Evolutionary conservation across 2,888 invertebrate species (phyloP).

Genomic region (Netelia inedita): DNA sequence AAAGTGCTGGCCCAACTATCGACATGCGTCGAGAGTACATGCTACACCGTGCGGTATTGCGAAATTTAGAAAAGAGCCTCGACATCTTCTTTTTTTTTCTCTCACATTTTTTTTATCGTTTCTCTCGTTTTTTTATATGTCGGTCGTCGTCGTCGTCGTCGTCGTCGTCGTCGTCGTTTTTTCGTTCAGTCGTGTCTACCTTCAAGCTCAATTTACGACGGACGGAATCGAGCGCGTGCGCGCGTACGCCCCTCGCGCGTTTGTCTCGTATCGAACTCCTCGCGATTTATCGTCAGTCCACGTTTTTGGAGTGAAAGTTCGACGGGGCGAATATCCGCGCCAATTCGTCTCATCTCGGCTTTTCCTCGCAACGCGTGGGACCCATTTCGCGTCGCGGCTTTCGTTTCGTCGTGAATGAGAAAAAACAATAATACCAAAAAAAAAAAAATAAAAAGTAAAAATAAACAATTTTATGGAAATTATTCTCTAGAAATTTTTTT

Average conservation of each 20-base stretch:
- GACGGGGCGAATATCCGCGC: not conserved
- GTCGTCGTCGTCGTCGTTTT: not conserved
- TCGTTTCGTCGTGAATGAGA: conserved; percentile 16
- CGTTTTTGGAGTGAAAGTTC: conserved; percentile 75
- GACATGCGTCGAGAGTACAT: not conserved
- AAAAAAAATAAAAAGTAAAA: not conserved
- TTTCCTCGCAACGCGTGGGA: conserved; percentile 36
- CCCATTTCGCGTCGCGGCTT: not conserved
- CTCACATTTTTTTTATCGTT: conserved; percentile 13
- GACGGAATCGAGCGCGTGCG: conserved; percentile 59
- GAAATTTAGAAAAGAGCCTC: conserved; percentile 62
- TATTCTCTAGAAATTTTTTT: conserved; percentile 18
- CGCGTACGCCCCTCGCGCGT: conserved; percentile 35
- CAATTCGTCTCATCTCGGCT: conserved; percentile 43
- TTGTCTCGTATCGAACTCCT: conserved; percentile 56
- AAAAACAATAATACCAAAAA: not conserved
- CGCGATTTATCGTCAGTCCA: conserved; percentile 68
- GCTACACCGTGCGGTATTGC: conserved; percentile 35
- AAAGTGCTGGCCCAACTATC: not conserved
- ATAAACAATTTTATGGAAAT: not conserved
- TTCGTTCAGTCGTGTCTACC: conserved; percentile 17
- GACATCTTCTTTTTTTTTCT: conserved; percentile 36
- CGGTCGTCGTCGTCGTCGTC: not conserved
- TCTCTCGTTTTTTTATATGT: not conserved
- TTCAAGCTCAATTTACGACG: conserved; percentile 68